Evolutionary conservation across 2,797 vertebrate species (phyloP).

Genomic region (Dallia pectoralis): DNA sequence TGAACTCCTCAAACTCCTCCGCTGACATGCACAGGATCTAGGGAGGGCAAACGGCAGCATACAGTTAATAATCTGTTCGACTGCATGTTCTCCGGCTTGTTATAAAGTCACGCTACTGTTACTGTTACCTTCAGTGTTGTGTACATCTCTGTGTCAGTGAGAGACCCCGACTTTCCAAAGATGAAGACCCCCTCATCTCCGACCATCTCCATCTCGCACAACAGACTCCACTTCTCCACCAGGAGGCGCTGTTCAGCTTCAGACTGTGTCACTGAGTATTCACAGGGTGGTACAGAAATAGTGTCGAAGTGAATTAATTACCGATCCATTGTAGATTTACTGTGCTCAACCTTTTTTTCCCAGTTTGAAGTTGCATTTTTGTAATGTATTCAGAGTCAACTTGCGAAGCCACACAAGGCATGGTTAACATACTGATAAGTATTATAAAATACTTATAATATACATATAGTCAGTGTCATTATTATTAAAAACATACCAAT

Average conservation of each 20-base stretch:
- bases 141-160: constrained; percentile 86
- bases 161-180: constrained; percentile 80
- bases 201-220: constrained; percentile 79
- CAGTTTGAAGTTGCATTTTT: background rate
- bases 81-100: background rate
- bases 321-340: background rate
- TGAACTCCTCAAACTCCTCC: constrained; percentile 82
- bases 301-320: background rate
- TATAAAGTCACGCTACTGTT: background rate
- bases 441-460: no score
- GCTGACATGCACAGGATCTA: constrained; percentile 88
- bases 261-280: constrained; percentile 60
- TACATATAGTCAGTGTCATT: no score
- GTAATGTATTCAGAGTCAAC: background rate
- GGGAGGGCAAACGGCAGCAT: constrained; percentile 5
- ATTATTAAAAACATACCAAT: no score
- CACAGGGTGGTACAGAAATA: background rate
- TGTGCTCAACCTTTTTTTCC: background rate
- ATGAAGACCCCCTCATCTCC: constrained; percentile 85
- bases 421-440: no score
- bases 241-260: constrained; percentile 69
- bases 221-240: constrained; percentile 77
- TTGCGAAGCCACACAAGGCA: background rate
- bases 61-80: background rate
- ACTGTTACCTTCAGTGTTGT: constrained; percentile 80